phyloP scores from a whole-genome alignment of 1,140 invertebrate species.

The Micrasema longulum region DNA sequence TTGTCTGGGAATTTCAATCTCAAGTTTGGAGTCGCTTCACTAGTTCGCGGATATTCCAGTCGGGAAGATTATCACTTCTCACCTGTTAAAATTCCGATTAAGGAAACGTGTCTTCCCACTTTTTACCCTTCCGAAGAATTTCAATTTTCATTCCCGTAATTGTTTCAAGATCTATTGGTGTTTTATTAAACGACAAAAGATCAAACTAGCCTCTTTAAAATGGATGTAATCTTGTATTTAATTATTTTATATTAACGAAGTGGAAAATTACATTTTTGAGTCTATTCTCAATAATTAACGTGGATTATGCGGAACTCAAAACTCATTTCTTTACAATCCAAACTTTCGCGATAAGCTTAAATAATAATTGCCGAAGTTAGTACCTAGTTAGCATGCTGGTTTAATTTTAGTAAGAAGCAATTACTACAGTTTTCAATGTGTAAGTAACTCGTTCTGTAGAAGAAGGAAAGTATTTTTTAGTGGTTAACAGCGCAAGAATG shows the following conservation, averaged over 20 bases:
- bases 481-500: slow-evolving; percentile 2
- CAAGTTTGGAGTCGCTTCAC: slow-evolving; percentile 4
- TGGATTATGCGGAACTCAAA: not conserved
- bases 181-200: not conserved
- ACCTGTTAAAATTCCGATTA: slow-evolving; percentile 19
- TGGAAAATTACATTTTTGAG: not conserved
- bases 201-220: not conserved
- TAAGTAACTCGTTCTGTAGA: not conserved
- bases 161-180: slow-evolving; percentile 1
- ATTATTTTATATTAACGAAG: not conserved
- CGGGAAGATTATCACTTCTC: not conserved
- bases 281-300: not conserved
- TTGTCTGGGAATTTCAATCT: slow-evolving; percentile 29
- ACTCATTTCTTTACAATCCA: not conserved
- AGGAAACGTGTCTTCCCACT: not conserved
- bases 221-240: not conserved
- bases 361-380: not conserved
- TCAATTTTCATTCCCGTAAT: slow-evolving; percentile 1
- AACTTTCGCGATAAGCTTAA: not conserved
- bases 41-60: slow-evolving; percentile 13
- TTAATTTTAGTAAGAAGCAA: not conserved
- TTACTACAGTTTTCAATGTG: not conserved
- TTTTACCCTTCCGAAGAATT: slow-evolving; percentile 11
- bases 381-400: not conserved
- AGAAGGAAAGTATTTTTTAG: slow-evolving; percentile 6